Evolutionary conservation across 2,113 vertebrate genomes (phyloP).

Genomic region (Apteryx owenii): DNA sequence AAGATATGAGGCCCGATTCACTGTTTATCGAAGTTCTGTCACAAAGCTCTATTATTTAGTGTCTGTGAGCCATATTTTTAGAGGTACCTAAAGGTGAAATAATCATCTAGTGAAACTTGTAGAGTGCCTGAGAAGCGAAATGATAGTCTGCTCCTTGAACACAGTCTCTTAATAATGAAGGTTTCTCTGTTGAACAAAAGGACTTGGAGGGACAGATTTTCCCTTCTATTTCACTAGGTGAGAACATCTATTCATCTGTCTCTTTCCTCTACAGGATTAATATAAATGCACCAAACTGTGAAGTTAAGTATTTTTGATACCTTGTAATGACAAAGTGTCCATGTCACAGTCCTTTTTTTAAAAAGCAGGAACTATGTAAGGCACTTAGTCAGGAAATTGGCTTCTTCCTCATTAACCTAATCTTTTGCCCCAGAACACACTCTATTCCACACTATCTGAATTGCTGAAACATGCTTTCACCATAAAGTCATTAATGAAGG

Average conservation of each 20-base stretch:
- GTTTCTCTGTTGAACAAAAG: background rate
- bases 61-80: background rate
- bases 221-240: background rate
- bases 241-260: conserved; percentile 29
- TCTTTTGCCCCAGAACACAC: background rate
- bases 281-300: conserved; percentile 2
- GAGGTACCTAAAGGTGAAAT: background rate
- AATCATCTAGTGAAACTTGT: background rate
- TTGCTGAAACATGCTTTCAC: conserved; percentile 22
- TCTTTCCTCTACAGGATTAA: background rate
- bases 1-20: background rate
- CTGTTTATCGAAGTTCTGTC: background rate
- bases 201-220: background rate
- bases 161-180: background rate
- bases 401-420: conserved; percentile 43
- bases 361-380: conserved; percentile 33
- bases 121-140: background rate
- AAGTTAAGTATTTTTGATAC: conserved; percentile 19
- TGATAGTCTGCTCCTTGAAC: background rate
- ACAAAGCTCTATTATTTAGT: background rate
- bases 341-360: conserved; percentile 3
- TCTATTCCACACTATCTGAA: background rate
- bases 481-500: background rate
- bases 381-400: conserved; percentile 35
- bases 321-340: conserved; percentile 21